phyloP scores from a whole-genome alignment of 2,888 invertebrate species.

The Hipparchia sbordonii region DNA sequence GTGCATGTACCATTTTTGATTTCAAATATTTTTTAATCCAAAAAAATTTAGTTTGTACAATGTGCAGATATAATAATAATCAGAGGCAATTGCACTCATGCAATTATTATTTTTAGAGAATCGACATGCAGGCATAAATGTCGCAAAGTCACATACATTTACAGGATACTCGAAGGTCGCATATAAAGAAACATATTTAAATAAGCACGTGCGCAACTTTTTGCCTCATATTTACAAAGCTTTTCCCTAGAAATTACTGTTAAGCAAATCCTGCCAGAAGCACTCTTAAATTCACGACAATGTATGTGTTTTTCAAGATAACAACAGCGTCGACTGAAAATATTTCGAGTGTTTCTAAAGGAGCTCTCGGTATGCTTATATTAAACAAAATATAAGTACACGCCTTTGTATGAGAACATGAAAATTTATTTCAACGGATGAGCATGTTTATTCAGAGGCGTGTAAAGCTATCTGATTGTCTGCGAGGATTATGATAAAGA shows the following conservation, averaged over 20 bases:
- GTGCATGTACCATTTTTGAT: background rate
- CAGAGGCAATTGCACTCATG: too few relatives aligned
- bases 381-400: conserved; percentile 21
- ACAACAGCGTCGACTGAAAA: conserved; percentile 33
- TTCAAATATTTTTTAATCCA: background rate
- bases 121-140: too few relatives aligned
- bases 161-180: too few relatives aligned
- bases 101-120: too few relatives aligned
- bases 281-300: conserved; percentile 29
- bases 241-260: conserved; percentile 31
- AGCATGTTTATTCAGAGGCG: conserved; percentile 21
- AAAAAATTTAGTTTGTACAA: too few relatives aligned
- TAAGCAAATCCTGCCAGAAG: conserved; percentile 33
- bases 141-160: background rate
- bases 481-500: conserved; percentile 18
- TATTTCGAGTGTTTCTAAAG: conserved; percentile 33
- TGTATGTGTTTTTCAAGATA: conserved; percentile 40
- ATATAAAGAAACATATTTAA: background rate
- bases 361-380: conserved; percentile 24
- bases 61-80: too few relatives aligned
- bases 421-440: conserved; percentile 21
- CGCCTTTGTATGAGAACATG: conserved; percentile 17
- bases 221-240: conserved; percentile 22
- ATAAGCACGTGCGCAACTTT: conserved; percentile 2
- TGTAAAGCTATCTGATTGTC: conserved; percentile 9